Evolutionary conservation across 2,888 invertebrate species (phyloP).

Genomic region (Cotesia congregata): DNA sequence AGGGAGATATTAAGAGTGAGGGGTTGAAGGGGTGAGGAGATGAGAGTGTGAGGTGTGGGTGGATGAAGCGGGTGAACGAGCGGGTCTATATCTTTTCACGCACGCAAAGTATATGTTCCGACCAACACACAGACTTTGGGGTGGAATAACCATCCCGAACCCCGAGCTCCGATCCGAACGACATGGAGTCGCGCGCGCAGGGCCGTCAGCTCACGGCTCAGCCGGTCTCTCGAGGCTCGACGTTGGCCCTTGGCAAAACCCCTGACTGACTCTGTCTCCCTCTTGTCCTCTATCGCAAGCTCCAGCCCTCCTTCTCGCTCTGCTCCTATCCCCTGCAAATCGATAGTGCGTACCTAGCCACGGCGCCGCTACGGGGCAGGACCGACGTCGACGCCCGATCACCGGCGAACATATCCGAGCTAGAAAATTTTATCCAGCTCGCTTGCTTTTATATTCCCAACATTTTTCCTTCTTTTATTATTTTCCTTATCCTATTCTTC

Average conservation of each 20-base stretch:
- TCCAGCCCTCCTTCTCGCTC: slow-evolving; percentile 39
- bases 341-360: slow-evolving; percentile 66
- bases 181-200: slow-evolving; percentile 30
- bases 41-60: background rate
- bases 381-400: slow-evolving; percentile 59
- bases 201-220: slow-evolving; percentile 47
- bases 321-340: slow-evolving; percentile 59
- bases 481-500: slow-evolving; percentile 16
- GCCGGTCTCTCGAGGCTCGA: slow-evolving; percentile 47
- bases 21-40: no score
- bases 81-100: slow-evolving; percentile 30
- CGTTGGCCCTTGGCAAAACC: slow-evolving; percentile 48
- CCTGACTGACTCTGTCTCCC: slow-evolving; percentile 50
- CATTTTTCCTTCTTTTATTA: background rate
- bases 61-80: background rate
- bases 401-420: slow-evolving; percentile 55
- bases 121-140: slow-evolving; percentile 1
- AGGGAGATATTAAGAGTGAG: background rate
- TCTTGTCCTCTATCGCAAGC: slow-evolving; percentile 50
- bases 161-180: background rate
- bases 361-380: slow-evolving; percentile 46
- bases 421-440: slow-evolving; percentile 29
- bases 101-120: slow-evolving; percentile 38
- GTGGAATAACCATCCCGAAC: slow-evolving; percentile 33
- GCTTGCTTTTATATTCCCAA: background rate